phyloP scores from a whole-genome alignment of 1,140 invertebrate species.

The Saxidomus purpurata region DNA sequence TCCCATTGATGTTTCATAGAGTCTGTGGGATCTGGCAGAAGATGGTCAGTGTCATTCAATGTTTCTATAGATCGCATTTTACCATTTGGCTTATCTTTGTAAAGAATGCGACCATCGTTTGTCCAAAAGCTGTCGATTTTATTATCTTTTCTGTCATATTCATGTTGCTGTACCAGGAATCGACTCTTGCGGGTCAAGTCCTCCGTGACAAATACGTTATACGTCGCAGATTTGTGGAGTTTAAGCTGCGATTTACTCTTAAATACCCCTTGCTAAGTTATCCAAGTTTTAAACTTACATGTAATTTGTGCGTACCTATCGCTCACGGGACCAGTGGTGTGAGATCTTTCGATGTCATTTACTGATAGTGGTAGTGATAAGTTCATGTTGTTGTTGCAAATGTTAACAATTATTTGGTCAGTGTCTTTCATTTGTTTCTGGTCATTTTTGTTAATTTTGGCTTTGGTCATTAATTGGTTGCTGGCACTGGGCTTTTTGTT shows the following conservation, averaged over 20 bases:
- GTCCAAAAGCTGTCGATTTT: background rate
- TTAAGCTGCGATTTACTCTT: background rate
- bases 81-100: background rate
- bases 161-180: background rate
- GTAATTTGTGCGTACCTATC: background rate
- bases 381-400: constrained; percentile 15
- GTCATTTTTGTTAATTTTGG: too few relatives aligned
- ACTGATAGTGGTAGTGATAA: too few relatives aligned
- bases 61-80: background rate
- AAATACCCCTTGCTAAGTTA: background rate
- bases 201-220: background rate
- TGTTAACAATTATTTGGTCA: background rate
- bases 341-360: background rate
- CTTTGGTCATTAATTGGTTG: background rate
- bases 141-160: background rate
- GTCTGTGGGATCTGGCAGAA: background rate
- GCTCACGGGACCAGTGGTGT: background rate
- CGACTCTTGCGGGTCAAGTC: background rate
- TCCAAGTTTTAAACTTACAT: background rate
- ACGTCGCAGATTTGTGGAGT: background rate
- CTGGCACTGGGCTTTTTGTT: too few relatives aligned
- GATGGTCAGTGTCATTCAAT: background rate
- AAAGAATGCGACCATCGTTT: background rate
- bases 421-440: background rate
- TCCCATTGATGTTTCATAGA: background rate